Conservation (phyloP, 1,140 invertebrate species). For the Caenorhabditis briggsae region DNA sequence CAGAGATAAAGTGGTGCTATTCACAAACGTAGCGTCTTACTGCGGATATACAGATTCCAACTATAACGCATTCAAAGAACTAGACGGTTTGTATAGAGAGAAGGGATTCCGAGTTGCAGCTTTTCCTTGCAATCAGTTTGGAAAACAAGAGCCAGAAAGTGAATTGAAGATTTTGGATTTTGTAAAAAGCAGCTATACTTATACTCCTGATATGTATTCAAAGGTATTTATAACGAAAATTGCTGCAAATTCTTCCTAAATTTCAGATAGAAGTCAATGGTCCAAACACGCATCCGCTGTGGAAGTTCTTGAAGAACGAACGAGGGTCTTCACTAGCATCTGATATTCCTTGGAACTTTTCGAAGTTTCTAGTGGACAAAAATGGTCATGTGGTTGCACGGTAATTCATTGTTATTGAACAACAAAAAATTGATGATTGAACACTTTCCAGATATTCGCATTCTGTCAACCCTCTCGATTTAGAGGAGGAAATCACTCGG, state of each 20-base stretch:
- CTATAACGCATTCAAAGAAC: slow-evolving; percentile 72
- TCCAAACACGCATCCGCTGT: slow-evolving; percentile 70
- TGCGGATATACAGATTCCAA: slow-evolving; percentile 71
- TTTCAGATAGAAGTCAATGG: slow-evolving; percentile 71
- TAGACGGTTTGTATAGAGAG: slow-evolving; percentile 69
- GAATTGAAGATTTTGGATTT: slow-evolving; percentile 72
- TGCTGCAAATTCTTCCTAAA: not conserved
- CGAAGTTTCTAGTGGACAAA: slow-evolving; percentile 24
- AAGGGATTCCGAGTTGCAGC: slow-evolving; percentile 70
- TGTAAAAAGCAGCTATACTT: slow-evolving; percentile 77
- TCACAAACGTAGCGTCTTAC: slow-evolving; percentile 70
- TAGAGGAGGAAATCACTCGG: slow-evolving; percentile 35
- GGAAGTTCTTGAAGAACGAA: slow-evolving; percentile 79
- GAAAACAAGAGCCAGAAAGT: slow-evolving; percentile 67
- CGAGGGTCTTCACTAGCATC: slow-evolving; percentile 21
- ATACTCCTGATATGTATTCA: slow-evolving; percentile 71
- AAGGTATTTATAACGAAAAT: slow-evolving; percentile 60
- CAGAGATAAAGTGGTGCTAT: slow-evolving; percentile 55
- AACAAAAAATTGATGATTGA: not conserved
- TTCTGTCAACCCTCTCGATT: slow-evolving; percentile 39
- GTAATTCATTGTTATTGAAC: not conserved
- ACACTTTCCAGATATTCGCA: slow-evolving; percentile 17
- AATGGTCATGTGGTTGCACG: slow-evolving; percentile 25
- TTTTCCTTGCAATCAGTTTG: slow-evolving; percentile 74
- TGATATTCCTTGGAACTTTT: slow-evolving; percentile 46